A percentile compares a stretch with the other conserved stretches of the same genome.
Conservation (phyloP, 2,113 vertebrate species). For the Eulacestoma nigropectus region DNA sequence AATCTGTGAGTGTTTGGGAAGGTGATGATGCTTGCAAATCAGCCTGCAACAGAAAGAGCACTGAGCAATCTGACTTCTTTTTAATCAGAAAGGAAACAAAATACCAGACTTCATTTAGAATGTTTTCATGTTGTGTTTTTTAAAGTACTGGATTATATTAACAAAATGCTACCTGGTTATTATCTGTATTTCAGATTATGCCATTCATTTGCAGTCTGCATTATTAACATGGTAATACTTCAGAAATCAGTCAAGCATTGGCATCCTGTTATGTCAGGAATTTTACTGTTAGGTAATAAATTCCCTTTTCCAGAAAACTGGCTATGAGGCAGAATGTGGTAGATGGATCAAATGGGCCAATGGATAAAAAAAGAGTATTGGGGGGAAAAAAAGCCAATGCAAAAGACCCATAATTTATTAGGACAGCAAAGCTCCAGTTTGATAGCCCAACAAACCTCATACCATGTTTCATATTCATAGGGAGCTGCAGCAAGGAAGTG, state of each 20-base stretch:
- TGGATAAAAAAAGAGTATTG: background rate
- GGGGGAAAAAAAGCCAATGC: background rate
- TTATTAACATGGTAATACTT: background rate
- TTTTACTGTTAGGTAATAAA: background rate
- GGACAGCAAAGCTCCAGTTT: background rate
- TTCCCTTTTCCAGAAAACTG: background rate
- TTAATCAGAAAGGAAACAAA: background rate
- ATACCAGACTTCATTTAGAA: background rate
- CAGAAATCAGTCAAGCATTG: background rate
- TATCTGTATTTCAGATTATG: background rate
- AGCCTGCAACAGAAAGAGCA: background rate
- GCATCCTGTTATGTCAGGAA: background rate
- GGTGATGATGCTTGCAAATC: constrained; percentile 53
- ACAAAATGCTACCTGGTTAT: background rate
- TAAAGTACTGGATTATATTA: background rate
- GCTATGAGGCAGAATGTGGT: background rate
- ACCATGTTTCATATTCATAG: background rate
- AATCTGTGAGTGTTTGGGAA: constrained; percentile 32
- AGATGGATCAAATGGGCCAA: background rate
- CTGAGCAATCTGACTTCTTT: background rate
- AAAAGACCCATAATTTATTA: background rate
- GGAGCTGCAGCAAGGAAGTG: background rate
- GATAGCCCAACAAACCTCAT: background rate
- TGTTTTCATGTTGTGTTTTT: background rate
- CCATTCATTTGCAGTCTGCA: background rate